These are phyloP conservation scores for Mormyrus proboscirostris DNA, from an alignment of 2,797 vertebrate species.

Conservation along the genomic window DNA sequence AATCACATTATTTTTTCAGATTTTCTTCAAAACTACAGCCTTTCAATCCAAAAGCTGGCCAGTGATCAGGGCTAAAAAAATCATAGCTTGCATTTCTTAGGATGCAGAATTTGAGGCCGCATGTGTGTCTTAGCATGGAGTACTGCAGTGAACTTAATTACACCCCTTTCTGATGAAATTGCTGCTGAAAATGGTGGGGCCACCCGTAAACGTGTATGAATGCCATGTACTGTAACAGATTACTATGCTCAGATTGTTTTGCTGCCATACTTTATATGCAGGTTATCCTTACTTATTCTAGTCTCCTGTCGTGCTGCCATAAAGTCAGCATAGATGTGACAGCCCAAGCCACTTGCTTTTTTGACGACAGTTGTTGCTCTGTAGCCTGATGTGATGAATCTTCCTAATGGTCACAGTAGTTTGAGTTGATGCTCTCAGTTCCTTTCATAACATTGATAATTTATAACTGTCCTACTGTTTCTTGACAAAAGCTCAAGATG, in stretches of 20 bases:
- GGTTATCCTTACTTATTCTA: background rate
- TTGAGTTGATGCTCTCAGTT: background rate
- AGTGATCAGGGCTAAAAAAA: background rate
- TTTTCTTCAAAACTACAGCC: background rate
- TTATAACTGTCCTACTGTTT: background rate
- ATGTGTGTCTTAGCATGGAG: background rate
- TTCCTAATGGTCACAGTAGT: background rate
- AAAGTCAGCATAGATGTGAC: background rate
- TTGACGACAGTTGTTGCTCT: background rate
- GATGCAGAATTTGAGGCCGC: background rate
- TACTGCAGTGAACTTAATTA: background rate
- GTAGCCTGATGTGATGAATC: background rate
- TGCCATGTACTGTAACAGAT: background rate
- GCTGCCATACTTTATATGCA: background rate
- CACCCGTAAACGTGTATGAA: background rate
- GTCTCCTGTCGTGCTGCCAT: background rate
- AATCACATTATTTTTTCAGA: background rate
- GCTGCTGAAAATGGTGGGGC: background rate
- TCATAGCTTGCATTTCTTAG: background rate
- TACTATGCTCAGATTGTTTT: background rate
- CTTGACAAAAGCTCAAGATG: background rate
- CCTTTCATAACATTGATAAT: background rate
- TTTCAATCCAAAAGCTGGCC: background rate
- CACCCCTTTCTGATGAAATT: background rate
- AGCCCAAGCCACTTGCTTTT: background rate